Evolutionary conservation across 2,888 invertebrate species (phyloP).

Genomic region (Liodrosophila aerea): DNA sequence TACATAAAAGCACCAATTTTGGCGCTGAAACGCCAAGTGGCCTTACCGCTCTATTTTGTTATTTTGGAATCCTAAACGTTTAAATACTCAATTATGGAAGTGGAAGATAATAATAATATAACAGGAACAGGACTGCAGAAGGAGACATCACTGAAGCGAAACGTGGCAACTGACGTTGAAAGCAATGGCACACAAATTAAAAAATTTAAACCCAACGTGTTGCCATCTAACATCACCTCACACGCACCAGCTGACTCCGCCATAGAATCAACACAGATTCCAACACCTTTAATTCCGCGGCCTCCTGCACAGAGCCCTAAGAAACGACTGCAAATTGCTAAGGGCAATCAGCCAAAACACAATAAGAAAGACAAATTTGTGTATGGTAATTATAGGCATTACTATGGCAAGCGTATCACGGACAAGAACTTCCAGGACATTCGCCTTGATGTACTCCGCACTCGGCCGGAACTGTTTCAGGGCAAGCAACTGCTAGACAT

Average conservation of each 20-base stretch:
- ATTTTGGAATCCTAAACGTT: conserved; percentile 29
- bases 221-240: too few relatives aligned
- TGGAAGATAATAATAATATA: conserved; percentile 48
- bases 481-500: conserved; percentile 91
- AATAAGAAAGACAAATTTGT: conserved; percentile 60
- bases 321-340: conserved; percentile 59
- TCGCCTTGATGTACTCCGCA: conserved; percentile 86
- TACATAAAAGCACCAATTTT: too few relatives aligned
- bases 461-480: conserved; percentile 87
- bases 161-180: conserved; percentile 3
- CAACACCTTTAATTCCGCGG: too few relatives aligned
- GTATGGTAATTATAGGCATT: conserved; percentile 83
- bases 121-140: neutral
- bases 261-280: neutral
- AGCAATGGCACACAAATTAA: conserved; percentile 24
- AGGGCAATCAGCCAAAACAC: too few relatives aligned
- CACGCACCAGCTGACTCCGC: too few relatives aligned
- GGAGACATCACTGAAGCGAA: conserved; percentile 26
- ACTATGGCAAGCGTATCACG: conserved; percentile 92
- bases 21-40: too few relatives aligned
- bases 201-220: conserved; percentile 38
- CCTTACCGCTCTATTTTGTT: conserved; percentile 7
- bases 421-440: conserved; percentile 86
- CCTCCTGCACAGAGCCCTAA: conserved; percentile 47
- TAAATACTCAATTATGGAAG: conserved; percentile 42